Evolutionary conservation across 2,888 invertebrate species (phyloP).

Genomic region (Brachyopa scutellaris): DNA sequence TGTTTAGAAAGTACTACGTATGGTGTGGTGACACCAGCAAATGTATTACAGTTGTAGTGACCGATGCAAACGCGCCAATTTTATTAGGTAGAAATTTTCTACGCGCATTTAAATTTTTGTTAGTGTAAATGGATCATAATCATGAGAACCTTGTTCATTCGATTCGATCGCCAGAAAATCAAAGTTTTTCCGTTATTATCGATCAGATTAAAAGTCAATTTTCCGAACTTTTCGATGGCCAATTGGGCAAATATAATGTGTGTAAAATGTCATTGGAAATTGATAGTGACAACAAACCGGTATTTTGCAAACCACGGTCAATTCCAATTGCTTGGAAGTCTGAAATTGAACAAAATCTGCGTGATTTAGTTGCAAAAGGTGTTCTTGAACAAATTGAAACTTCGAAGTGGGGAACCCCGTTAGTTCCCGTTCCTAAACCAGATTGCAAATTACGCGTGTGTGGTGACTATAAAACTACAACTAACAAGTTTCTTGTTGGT

Average conservation of each 20-base stretch:
- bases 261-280: conserved; percentile 9
- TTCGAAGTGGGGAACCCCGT: too few species aligned
- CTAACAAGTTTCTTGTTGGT: neutral
- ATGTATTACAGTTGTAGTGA: conserved; percentile 11
- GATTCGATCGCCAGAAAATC: conserved; percentile 14
- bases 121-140: conserved; percentile 22
- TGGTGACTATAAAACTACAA: conserved; percentile 3
- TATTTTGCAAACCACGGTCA: conserved; percentile 36
- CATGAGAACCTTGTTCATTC: conserved; percentile 6
- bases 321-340: conserved; percentile 29
- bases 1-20: conserved; percentile 11
- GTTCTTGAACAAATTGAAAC: neutral
- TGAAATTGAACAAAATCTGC: conserved; percentile 18
- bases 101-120: conserved; percentile 15
- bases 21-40: neutral
- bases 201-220: conserved; percentile 24
- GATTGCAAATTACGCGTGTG: conserved; percentile 9
- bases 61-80: conserved; percentile 13
- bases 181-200: conserved; percentile 18
- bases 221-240: conserved; percentile 13
- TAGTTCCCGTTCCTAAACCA: conserved; percentile 14
- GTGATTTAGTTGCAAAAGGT: conserved; percentile 10
- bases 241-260: conserved; percentile 14
- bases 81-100: conserved; percentile 26
- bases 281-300: conserved; percentile 20